A percentile compares a stretch with the other conserved stretches of the same genome.
phyloP scores from a whole-genome alignment of 2,113 vertebrate species.

The Stegastes partitus region DNA sequence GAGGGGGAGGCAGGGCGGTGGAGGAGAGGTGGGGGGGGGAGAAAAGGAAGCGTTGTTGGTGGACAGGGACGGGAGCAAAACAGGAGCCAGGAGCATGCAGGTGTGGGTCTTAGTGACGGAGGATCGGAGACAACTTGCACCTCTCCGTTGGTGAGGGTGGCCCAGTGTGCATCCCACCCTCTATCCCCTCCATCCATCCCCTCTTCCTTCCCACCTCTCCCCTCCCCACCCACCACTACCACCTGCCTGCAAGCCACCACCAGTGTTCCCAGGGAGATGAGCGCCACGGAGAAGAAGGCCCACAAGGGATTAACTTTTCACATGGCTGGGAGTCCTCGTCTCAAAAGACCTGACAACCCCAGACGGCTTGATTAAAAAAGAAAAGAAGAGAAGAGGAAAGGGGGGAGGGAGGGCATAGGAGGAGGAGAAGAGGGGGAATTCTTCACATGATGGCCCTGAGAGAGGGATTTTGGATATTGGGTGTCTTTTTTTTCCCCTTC shows the following conservation, averaged over 20 bases:
- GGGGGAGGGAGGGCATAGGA: conserved; percentile 67
- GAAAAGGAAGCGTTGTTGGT: conserved; percentile 12
- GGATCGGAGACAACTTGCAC: conserved; percentile 39
- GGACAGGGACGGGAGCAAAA: background rate
- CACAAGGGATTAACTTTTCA: conserved; percentile 90
- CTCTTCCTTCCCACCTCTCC: conserved; percentile 39
- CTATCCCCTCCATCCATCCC: conserved; percentile 54
- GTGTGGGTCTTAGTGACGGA: conserved; percentile 47
- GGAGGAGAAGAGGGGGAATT: conserved; percentile 81
- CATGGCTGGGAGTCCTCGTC: conserved; percentile 88
- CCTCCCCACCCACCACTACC: conserved; percentile 66
- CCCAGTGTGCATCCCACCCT: conserved; percentile 67
- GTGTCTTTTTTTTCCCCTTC: conserved; percentile 80
- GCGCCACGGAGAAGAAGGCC: conserved; percentile 84
- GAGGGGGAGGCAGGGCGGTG: conserved; percentile 36
- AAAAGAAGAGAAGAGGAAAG: conserved; percentile 82
- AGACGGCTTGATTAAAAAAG: conserved; percentile 91
- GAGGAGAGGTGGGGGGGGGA: conserved; percentile 15
- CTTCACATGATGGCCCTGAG: conserved; percentile 88
- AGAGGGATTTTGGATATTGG: conserved; percentile 88
- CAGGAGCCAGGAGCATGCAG: conserved; percentile 30
- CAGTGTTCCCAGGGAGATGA: conserved; percentile 89
- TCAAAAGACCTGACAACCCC: conserved; percentile 90
- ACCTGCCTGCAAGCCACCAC: conserved; percentile 79
- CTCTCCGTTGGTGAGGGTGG: conserved; percentile 60